Evolutionary conservation across 2,797 vertebrate species (phyloP).

Genomic region (Hypotaenidia okinawae): DNA sequence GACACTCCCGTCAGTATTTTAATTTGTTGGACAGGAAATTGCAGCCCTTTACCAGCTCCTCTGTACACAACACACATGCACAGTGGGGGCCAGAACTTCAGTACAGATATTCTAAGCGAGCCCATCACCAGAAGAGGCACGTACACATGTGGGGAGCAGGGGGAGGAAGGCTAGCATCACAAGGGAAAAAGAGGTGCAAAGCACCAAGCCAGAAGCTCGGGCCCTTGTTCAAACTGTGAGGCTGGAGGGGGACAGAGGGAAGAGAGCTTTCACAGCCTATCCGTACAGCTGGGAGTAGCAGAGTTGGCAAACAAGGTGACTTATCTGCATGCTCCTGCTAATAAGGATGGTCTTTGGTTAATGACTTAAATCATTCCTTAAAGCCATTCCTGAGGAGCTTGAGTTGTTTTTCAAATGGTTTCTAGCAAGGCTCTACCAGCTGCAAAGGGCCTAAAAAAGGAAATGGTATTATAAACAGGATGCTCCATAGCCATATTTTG

Average conservation of each 20-base stretch:
- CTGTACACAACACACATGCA: not conserved
- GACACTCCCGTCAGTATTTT: not conserved
- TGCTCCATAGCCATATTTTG: not conserved
- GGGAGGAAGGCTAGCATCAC: not conserved
- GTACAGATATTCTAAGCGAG: not conserved
- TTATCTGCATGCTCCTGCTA: not conserved
- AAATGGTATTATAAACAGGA: conserved; percentile 4
- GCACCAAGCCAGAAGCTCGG: too few relatives aligned
- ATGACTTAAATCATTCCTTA: not conserved
- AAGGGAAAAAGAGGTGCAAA: not conserved
- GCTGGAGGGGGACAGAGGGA: not conserved
- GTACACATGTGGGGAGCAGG: not conserved
- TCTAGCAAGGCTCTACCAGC: conserved; percentile 1
- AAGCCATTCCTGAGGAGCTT: not conserved
- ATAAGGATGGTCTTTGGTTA: not conserved
- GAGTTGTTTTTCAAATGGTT: not conserved
- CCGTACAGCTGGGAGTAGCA: not conserved
- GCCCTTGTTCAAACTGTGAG: not conserved
- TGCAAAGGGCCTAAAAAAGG: conserved; percentile 6
- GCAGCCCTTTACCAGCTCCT: not conserved
- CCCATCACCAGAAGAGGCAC: not conserved
- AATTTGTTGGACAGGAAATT: not conserved
- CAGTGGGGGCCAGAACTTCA: not conserved
- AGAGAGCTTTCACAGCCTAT: not conserved
- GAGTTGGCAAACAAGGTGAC: not conserved